These are phyloP conservation scores for Apostichopus leukothele DNA, from an alignment of 53 echinoderm and acorn worm species.

Conservation along the genomic window DNA sequence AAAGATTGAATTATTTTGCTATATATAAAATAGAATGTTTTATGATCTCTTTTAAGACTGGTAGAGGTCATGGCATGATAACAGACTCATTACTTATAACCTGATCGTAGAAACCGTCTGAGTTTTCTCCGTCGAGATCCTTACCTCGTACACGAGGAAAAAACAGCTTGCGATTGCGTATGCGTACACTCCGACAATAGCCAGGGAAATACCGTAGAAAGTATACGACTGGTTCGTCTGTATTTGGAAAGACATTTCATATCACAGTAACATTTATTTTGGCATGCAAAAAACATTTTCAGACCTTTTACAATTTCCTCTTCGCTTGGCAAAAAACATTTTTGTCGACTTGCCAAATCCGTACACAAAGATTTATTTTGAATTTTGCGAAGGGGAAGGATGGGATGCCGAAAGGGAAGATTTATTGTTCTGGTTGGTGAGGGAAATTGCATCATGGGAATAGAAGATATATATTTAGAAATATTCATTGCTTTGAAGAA, in stretches of 20 bases:
- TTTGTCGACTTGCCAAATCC: not conserved
- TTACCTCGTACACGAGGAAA: slow-evolving; percentile 93
- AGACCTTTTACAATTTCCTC: not conserved
- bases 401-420: too few species aligned
- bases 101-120: not conserved
- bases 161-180: slow-evolving; percentile 83
- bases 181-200: slow-evolving; percentile 83
- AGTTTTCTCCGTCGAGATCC: not conserved
- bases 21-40: too few species aligned
- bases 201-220: slow-evolving; percentile 86
- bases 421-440: too few species aligned
- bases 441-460: too few species aligned
- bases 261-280: not conserved
- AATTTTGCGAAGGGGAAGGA: too few species aligned
- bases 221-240: slow-evolving; percentile 78
- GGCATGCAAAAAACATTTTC: not conserved
- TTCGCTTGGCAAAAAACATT: not conserved
- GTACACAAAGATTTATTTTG: too few species aligned
- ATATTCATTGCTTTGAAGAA: too few species aligned
- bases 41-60: too few species aligned
- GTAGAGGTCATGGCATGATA: slow-evolving; percentile 1
- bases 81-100: not conserved
- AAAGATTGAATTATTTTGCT: too few species aligned
- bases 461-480: too few species aligned
- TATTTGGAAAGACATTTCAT: not conserved